Percentiles rank a stretch among this genome's conserved stretches.
Conservation (phyloP, 2,113 vertebrate species). For the Machaerirhynchus nigripectus region DNA sequence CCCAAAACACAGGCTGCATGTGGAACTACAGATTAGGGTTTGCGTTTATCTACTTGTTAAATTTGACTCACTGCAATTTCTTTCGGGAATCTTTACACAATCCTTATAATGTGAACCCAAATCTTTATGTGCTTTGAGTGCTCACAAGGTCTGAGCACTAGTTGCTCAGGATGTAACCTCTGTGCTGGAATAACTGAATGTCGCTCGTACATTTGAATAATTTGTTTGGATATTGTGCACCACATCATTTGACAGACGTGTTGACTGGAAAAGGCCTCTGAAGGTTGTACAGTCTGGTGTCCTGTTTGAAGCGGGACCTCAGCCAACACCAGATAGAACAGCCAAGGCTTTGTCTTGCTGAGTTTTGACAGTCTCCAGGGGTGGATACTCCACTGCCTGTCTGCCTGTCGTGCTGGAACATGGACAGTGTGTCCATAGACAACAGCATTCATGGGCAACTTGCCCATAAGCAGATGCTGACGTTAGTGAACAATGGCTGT, state of each 20-base stretch:
- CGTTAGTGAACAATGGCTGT: background rate
- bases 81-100: background rate
- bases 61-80: background rate
- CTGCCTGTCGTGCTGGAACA: background rate
- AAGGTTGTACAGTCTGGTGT: background rate
- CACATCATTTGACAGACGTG: background rate
- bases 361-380: background rate
- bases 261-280: background rate
- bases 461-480: background rate
- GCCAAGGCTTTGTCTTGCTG: background rate
- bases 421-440: background rate
- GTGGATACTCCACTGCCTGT: background rate
- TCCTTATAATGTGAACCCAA: background rate
- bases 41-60: background rate
- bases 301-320: background rate
- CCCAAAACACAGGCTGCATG: background rate
- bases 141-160: background rate
- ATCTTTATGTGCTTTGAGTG: background rate
- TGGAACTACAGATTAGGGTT: background rate
- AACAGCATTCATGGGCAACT: background rate
- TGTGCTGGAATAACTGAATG: background rate
- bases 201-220: background rate
- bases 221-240: background rate
- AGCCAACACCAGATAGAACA: background rate
- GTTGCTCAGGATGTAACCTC: background rate